Evolutionary conservation across 2,888 invertebrate species (phyloP).

Genomic region (Acanthococcus lagerstroemiae): DNA sequence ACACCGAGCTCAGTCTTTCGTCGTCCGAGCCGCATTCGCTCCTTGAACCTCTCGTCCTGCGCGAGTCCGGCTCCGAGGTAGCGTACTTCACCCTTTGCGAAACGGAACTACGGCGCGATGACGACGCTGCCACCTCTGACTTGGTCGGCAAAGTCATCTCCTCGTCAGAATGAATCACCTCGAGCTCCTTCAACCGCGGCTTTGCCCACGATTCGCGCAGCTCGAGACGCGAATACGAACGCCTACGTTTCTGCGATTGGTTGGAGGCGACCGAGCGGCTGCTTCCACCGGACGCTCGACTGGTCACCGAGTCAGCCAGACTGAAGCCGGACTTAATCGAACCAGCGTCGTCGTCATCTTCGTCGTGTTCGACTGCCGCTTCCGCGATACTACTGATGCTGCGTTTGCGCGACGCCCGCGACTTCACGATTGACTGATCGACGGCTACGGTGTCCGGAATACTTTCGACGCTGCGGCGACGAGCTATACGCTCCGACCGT

Average conservation of each 20-base stretch:
- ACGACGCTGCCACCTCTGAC: background rate
- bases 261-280: background rate
- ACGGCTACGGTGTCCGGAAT: background rate
- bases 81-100: slow-evolving; percentile 1
- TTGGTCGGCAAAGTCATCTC: background rate
- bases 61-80: background rate
- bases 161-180: slow-evolving; percentile 19
- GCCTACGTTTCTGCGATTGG: background rate
- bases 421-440: background rate
- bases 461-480: slow-evolving; percentile 6
- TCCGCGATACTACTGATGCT: too few relatives aligned
- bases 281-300: slow-evolving; percentile 4
- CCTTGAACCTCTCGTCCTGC: background rate
- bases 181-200: background rate
- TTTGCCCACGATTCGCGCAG: background rate
- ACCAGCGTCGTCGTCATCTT: background rate
- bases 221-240: background rate
- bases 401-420: background rate
- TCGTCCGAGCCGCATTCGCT: background rate
- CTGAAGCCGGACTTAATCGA: slow-evolving; percentile 15
- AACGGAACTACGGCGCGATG: background rate
- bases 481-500: slow-evolving; percentile 10
- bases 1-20: background rate
- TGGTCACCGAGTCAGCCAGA: slow-evolving; percentile 4
- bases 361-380: background rate